Base-by-base conservation (phyloP, 1,140 invertebrate species). In the Trichonephila clavata region DNA sequence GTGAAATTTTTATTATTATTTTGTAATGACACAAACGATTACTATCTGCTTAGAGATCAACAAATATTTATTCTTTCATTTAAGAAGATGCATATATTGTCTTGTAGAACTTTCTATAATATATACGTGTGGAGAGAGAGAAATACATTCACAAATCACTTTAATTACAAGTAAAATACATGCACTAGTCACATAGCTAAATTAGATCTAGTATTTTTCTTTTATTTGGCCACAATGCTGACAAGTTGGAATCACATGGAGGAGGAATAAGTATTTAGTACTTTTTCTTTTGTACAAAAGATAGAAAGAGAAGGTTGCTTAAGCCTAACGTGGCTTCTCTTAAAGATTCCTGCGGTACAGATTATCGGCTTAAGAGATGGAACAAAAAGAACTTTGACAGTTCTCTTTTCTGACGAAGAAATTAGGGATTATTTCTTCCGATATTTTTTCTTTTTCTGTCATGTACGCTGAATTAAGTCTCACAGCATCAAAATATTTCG, bases 331-430 rank as follows among this genome's bases (percentile, higher is more conserved):
- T 32, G 24, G 27, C 27, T 16, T 71, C 68, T 14, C 68, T 32
- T 16, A 27, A 71, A 71, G 27, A 71, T 71, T 71, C 68, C 27
- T 71, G 68, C 68, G 68, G 68, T 71, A 18, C n/a, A 71, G 68
- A 71, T 71, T 71, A 71, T 71, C 68, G 68, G 68, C 68, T 71
- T 71, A 71, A n/a, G 68, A 32, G 68, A 32, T 16, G 68, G 68
- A 71, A 71, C 68, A 71, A 71, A 71, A 71, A 71, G 68, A 71
- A 71, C 27, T 71, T 32, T 71, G 68, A 71, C 68, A 71, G 68
- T 71, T 71, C 68, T 32, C 68, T 71, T 71, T 71, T 63, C 61
- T 27, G 27, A 14, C n/a, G 13, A 71, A 71, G 68, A 71, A 71
- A 71, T 27, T 16, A 71, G 68, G 68, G 68, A 71, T 71, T 71